phyloP scores from a whole-genome alignment of 2,888 invertebrate genomes.

The Tridacna gigas region DNA sequence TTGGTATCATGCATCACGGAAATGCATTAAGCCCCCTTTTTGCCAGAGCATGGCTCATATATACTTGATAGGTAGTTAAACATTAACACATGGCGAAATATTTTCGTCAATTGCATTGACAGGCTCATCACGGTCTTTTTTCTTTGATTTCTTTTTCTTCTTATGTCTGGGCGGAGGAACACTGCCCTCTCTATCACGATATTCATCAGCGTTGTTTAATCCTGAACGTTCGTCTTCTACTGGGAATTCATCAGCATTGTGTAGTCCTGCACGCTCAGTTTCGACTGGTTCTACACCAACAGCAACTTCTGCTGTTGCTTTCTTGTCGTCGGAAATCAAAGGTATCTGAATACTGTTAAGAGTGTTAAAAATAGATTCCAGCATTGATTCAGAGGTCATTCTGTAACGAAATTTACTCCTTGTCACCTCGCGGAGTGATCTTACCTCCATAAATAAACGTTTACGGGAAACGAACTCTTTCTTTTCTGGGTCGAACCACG shows the following conservation, averaged over 20 bases:
- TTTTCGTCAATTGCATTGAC: neutral
- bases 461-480: slow-evolving; percentile 24
- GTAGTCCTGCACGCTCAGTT: neutral
- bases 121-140: neutral
- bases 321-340: neutral
- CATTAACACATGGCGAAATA: neutral
- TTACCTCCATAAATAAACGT: slow-evolving; percentile 57
- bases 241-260: neutral
- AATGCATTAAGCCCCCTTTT: too few species aligned
- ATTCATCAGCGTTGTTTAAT: neutral
- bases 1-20: too few species aligned
- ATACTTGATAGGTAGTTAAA: too few species aligned
- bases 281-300: neutral
- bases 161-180: neutral
- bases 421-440: slow-evolving; percentile 55
- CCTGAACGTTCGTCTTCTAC: neutral
- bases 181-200: neutral
- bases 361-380: slow-evolving; percentile 58
- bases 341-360: slow-evolving; percentile 41
- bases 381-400: slow-evolving; percentile 53
- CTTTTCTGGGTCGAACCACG: slow-evolving; percentile 39
- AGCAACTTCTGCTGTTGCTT: slow-evolving; percentile 1
- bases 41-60: too few species aligned
- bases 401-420: slow-evolving; percentile 45
- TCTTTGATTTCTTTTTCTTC: slow-evolving; percentile 9